Conservation (phyloP, 2,888 invertebrate species). For the Saturnia pavonia region DNA sequence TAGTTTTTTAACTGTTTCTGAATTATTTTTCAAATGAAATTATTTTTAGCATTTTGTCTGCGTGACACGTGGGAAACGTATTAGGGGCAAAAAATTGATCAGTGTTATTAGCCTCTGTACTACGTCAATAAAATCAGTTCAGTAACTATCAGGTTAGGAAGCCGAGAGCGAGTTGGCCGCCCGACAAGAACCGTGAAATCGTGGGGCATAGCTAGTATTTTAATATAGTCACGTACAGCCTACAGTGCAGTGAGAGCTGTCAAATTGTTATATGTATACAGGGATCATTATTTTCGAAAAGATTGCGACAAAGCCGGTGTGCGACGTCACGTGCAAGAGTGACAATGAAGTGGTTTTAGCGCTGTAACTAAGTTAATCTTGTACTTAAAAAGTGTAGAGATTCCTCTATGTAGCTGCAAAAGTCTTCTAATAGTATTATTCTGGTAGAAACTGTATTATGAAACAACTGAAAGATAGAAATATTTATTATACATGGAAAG, state of each 20-base stretch:
- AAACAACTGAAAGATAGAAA: background rate
- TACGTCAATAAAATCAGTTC: too few species aligned
- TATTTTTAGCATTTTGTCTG: background rate
- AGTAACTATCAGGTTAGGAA: too few species aligned
- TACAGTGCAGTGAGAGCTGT: background rate
- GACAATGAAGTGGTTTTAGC: conserved; percentile 11
- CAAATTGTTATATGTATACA: background rate
- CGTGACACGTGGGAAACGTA: too few species aligned
- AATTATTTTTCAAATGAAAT: background rate
- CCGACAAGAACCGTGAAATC: too few species aligned
- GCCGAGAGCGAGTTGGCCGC: too few species aligned
- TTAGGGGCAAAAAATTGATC: too few species aligned
- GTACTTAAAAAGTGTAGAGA: background rate
- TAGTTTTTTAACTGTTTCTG: background rate
- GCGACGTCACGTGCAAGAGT: conserved; percentile 9
- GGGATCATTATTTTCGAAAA: background rate
- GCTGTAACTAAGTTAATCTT: conserved; percentile 12
- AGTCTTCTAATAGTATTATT: background rate
- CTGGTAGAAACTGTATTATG: background rate
- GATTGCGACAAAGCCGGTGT: background rate
- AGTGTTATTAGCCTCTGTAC: too few species aligned
- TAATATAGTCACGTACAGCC: background rate
- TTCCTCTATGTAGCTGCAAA: background rate
- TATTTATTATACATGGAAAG: background rate
- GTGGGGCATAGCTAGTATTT: too few species aligned